Percentiles rank a stretch among this genome's conserved stretches.
Evolutionary conservation across 2,888 invertebrate genomes (phyloP).

Genomic region (Macrophya alboannulata): DNA sequence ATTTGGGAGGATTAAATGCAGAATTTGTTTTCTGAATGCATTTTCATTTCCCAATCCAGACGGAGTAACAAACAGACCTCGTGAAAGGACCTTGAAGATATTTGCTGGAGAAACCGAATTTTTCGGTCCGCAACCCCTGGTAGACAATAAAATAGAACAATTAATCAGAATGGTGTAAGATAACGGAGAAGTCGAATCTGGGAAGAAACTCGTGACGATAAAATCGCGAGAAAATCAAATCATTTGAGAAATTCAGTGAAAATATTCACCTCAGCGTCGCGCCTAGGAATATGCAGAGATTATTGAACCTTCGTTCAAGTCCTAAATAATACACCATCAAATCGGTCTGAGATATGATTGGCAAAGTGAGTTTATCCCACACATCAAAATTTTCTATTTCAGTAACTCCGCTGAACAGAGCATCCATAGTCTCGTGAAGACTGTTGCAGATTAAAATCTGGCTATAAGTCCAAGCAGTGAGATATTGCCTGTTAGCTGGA

Average conservation of each 20-base stretch:
- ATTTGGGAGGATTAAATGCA: constrained; percentile 72
- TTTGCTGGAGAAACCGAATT: constrained; percentile 71
- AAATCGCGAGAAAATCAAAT: constrained; percentile 31
- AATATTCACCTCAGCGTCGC: constrained; percentile 68
- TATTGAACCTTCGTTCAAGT: constrained; percentile 72
- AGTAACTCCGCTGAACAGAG: constrained; percentile 70
- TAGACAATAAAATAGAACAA: background rate
- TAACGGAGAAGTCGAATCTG: background rate
- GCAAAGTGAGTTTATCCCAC: constrained; percentile 69
- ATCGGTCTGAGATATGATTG: constrained; percentile 68
- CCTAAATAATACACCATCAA: constrained; percentile 70
- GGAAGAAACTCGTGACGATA: background rate
- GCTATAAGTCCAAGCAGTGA: constrained; percentile 68
- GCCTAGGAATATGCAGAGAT: constrained; percentile 73
- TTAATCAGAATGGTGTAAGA: background rate
- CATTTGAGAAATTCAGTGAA: constrained; percentile 27
- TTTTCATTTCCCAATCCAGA: constrained; percentile 67
- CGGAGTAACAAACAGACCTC: constrained; percentile 73
- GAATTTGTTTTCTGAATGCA: constrained; percentile 68
- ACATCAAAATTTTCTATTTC: constrained; percentile 66
- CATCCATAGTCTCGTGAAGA: constrained; percentile 72
- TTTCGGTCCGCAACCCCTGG: constrained; percentile 69
- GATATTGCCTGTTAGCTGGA: constrained; percentile 64
- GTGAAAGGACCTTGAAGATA: constrained; percentile 71
- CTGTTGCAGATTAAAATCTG: constrained; percentile 73